Percentiles rank a stretch among this genome's conserved stretches.
These are phyloP conservation scores for Notoglanidium macrostoma DNA, from an alignment of 2,797 vertebrate genomes.

Conservation along the genomic window DNA sequence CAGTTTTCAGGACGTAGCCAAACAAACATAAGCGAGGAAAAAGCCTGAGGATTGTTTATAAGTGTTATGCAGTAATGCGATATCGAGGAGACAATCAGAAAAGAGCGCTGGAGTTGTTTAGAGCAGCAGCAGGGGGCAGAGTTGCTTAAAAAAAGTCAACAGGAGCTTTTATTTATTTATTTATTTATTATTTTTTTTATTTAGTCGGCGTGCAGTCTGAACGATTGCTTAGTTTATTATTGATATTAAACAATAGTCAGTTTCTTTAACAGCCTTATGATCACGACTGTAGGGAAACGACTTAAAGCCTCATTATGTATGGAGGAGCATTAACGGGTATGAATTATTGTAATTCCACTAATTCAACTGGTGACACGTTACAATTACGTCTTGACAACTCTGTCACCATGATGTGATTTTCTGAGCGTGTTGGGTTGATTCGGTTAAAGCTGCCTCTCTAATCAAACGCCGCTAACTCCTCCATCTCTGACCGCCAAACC, in stretches of 20 bases:
- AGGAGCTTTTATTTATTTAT: not conserved
- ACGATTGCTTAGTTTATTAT: not conserved
- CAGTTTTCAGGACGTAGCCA: not conserved
- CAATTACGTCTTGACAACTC: not conserved
- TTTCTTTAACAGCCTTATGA: constrained; percentile 16
- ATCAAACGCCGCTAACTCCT: constrained; percentile 37
- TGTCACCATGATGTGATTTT: constrained; percentile 20
- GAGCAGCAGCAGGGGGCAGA: not conserved
- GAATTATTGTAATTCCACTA: constrained; percentile 34
- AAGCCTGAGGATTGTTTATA: constrained; percentile 15
- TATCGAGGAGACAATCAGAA: not conserved
- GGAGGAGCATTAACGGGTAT: not conserved
- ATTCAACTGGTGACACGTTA: constrained; percentile 2
- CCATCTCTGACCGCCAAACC: constrained; percentile 9
- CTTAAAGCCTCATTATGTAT: constrained; percentile 1
- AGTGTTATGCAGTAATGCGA: not conserved
- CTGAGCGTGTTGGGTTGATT: constrained; percentile 17
- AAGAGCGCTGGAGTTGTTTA: not conserved
- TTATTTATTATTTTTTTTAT: not conserved
- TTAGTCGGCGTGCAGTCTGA: not conserved
- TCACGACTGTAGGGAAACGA: constrained; percentile 18
- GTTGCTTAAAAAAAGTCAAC: not conserved
- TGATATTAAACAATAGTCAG: not conserved
- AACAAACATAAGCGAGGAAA: not conserved
- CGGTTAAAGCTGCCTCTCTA: constrained; percentile 11